Conservation (phyloP, 2,797 vertebrate genomes). For the Pangasius krempfi region DNA sequence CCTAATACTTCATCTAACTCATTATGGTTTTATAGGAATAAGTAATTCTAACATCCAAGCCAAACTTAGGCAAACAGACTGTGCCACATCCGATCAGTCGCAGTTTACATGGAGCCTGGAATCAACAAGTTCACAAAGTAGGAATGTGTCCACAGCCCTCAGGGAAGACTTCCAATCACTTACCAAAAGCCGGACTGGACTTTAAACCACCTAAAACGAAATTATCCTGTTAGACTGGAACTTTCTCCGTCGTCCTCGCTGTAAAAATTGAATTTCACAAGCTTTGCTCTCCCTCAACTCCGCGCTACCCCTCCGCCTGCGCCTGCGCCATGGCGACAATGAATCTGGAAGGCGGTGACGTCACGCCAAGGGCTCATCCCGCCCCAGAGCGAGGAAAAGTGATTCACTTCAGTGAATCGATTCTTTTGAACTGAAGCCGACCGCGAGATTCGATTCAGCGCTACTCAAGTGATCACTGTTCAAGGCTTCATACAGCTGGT, state of each 20-base stretch:
- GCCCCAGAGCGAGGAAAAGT: slow-evolving; percentile 62
- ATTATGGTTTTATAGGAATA: background rate
- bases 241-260: background rate
- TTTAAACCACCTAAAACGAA: background rate
- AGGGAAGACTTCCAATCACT: slow-evolving; percentile 45
- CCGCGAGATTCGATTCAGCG: background rate
- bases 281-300: slow-evolving; percentile 36
- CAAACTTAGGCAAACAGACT: background rate
- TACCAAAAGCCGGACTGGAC: slow-evolving; percentile 58
- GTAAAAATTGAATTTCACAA: slow-evolving; percentile 11
- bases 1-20: background rate
- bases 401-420: slow-evolving; percentile 33
- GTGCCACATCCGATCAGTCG: background rate
- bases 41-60: no score
- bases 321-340: slow-evolving; percentile 78
- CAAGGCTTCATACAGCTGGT: background rate
- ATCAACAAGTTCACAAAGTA: slow-evolving; percentile 22
- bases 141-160: background rate
- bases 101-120: background rate
- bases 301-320: slow-evolving; percentile 61
- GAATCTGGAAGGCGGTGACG: slow-evolving; percentile 71
- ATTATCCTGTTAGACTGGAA: background rate
- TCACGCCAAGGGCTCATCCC: slow-evolving; percentile 67
- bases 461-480: background rate
- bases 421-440: background rate